Percentiles rank a stretch among this genome's conserved stretches.
phyloP scores from a whole-genome alignment of 2,113 vertebrate species.

The Progne subis region DNA sequence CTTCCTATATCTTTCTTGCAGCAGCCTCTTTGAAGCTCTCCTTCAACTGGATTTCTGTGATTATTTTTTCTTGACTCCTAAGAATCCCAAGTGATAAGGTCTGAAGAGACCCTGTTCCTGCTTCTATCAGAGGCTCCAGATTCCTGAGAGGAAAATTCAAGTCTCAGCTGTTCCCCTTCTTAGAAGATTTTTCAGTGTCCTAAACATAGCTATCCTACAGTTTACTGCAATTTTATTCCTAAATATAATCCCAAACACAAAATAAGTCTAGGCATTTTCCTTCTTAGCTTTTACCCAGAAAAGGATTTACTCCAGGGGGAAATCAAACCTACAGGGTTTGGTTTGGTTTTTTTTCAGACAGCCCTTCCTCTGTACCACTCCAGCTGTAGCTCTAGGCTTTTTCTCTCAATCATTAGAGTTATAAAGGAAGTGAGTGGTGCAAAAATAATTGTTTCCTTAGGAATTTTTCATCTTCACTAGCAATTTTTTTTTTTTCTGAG shows the following conservation, averaged over 20 bases:
- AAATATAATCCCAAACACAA: background rate
- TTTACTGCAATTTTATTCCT: background rate
- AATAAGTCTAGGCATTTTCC: background rate
- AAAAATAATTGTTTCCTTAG: conserved; percentile 48
- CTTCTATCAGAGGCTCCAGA: background rate
- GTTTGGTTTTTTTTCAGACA: background rate
- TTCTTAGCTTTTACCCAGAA: background rate
- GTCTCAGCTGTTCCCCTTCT: background rate
- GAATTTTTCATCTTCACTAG: conserved; percentile 1
- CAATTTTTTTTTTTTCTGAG: background rate
- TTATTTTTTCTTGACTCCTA: background rate
- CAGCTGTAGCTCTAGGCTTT: background rate
- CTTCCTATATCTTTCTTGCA: background rate
- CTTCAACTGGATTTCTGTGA: background rate
- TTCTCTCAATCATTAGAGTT: conserved; percentile 2
- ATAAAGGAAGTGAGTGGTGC: background rate
- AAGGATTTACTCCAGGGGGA: background rate
- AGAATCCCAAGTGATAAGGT: background rate
- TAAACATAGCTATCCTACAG: background rate
- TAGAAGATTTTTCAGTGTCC: background rate
- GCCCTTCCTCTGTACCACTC: background rate
- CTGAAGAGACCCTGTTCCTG: background rate
- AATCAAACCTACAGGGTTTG: background rate
- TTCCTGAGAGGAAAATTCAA: background rate
- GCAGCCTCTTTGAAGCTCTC: background rate